Conservation (phyloP, 2,113 vertebrate species). For the Gadus macrocephalus region DNA sequence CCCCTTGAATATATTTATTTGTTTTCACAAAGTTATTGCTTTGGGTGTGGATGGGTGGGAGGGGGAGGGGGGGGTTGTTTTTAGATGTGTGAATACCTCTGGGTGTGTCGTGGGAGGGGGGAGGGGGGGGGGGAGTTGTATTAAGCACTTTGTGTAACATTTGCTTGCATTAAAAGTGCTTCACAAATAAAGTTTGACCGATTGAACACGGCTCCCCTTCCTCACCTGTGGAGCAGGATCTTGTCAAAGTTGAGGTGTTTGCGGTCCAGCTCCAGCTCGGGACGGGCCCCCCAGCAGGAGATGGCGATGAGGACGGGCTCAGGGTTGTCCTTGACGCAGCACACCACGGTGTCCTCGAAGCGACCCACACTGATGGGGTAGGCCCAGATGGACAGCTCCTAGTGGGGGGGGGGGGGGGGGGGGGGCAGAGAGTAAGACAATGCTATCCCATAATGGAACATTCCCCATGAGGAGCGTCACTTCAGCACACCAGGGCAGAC, state of each 20-base stretch:
- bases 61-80: too few relatives aligned
- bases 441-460: too few relatives aligned
- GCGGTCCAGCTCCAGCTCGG: constrained; percentile 80
- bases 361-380: constrained; percentile 80
- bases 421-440: too few relatives aligned
- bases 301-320: constrained; percentile 74
- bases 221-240: constrained; percentile 80
- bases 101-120: too few relatives aligned
- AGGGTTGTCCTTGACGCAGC: constrained; percentile 80
- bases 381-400: constrained; percentile 84
- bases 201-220: background rate
- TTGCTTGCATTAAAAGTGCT: too few relatives aligned
- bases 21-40: too few relatives aligned
- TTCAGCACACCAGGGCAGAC: background rate
- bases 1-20: too few relatives aligned
- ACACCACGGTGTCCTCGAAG: constrained; percentile 82
- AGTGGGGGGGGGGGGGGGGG: constrained; percentile 6
- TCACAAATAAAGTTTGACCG: background rate
- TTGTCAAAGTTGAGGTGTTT: constrained; percentile 78
- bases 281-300: constrained; percentile 80
- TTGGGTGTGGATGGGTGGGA: too few relatives aligned
- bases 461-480: too few relatives aligned
- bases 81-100: too few relatives aligned
- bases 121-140: too few relatives aligned
- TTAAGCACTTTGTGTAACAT: too few relatives aligned